Base-by-base conservation (phyloP, 1,140 invertebrate genomes). In the Pseudomyrmex concolor region DNA sequence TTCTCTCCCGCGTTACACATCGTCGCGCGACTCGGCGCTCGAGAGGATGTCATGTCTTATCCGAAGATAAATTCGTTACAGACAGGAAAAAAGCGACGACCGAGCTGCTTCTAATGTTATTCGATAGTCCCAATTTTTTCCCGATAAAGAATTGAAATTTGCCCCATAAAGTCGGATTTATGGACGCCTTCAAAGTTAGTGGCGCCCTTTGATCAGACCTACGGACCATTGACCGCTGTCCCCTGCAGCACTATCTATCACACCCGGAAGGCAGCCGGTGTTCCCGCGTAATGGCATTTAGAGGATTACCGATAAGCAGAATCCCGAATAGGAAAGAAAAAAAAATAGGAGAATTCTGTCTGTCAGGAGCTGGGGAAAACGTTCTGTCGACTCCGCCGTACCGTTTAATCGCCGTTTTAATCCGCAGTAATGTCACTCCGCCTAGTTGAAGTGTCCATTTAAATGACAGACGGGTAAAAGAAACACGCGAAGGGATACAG, bases 391-490 rank as follows among this genome's bases (percentile, higher is more conserved):
- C 22, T 45, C 34, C 19, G 55, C 10, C 48, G 66, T 51, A 25
- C 43, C 10, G 45, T 67, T 86, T 76, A 85, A 87, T 88, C 22
- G 67, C 45, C 68, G 70, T 88, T 89, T 85, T 88, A 85, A 88
- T 89, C 70, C 12, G 43, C 54, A 78, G 22, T 89, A 86, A 86
- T 80, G 45, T 71, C 64, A 15, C 48, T 74, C 51, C 70, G 73
- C 80, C 81, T 64, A 78, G 64, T 84, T 86, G 78, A 71, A 77
- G 64, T 70, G 62, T 60, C 13, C 66, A 59, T 19, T 76, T 48
- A 13, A 13, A 22, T 55, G 57, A 80, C 15, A 66, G 57, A 13
- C 17, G 48, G 12, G 59, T 62, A 15, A 59, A 34, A 48, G 34
- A 9, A 25, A 55, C n/a, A 60, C 19, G 15, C 68, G 59, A 43